A percentile compares a stretch with the other conserved stretches of the same genome.
Conservation (phyloP, 2,888 invertebrate species). For the Cerastis rubricosa region DNA sequence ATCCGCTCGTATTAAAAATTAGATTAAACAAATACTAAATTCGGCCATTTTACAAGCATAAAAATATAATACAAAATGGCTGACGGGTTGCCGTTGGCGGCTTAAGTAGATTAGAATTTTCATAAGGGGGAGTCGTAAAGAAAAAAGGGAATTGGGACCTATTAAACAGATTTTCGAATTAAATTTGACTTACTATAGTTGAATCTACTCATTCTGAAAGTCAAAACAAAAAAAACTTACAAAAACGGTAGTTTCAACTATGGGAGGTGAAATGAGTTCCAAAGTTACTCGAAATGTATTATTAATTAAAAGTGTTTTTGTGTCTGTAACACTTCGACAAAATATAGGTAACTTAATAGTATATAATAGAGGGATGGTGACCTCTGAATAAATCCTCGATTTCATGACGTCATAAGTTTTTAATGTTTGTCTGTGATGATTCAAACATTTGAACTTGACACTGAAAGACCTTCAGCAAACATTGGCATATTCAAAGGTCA, state of each 20-base stretch:
- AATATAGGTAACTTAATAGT: conserved; percentile 76
- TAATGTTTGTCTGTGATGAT: conserved; percentile 3
- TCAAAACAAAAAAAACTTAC: conserved; percentile 12
- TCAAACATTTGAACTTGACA: conserved; percentile 24
- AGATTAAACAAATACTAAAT: conserved; percentile 58
- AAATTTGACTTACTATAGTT: conserved; percentile 60
- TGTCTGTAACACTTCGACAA: conserved; percentile 83
- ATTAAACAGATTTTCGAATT: conserved; percentile 74
- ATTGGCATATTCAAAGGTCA: conserved; percentile 66
- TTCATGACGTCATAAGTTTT: conserved; percentile 1
- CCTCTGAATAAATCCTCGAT: conserved; percentile 56
- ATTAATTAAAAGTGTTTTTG: conserved; percentile 76
- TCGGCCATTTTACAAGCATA: conserved; percentile 63
- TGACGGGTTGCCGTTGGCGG: conserved; percentile 63
- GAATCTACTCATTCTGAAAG: conserved; percentile 36
- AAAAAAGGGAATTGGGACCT: conserved; percentile 82
- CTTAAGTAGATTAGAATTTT: conserved; percentile 58
- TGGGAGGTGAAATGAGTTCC: conserved; percentile 69
- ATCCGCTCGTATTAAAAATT: conserved; percentile 67
- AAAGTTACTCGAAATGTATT: conserved; percentile 66
- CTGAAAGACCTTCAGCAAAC: conserved; percentile 4
- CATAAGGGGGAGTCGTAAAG: conserved; percentile 59
- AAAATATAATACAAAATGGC: conserved; percentile 71
- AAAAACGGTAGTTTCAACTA: conserved; percentile 50
- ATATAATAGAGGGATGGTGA: conserved; percentile 70